Evolutionary conservation across 2,113 vertebrate genomes (phyloP).

Genomic region (Tenebrosternarchus preto): DNA sequence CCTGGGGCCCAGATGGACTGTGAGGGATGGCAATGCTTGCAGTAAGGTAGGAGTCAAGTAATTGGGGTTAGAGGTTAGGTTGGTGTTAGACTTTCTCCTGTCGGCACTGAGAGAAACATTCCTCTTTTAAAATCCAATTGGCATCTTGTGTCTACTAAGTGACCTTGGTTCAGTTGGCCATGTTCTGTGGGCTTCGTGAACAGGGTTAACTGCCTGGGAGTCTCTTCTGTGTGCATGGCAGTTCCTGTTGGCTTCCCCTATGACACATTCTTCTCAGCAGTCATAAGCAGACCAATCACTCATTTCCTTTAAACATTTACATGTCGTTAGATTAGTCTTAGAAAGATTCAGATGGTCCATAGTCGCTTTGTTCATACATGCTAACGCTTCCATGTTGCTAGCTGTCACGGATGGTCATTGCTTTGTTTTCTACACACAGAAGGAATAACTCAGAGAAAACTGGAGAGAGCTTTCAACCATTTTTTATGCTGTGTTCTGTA

Average conservation of each 20-base stretch:
- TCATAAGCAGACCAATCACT: neutral
- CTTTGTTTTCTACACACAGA: neutral
- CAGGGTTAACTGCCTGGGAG: neutral
- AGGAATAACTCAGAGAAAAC: neutral
- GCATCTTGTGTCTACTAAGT: too few species aligned
- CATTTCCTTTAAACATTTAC: neutral
- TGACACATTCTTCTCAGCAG: constrained; percentile 22
- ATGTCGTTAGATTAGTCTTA: neutral
- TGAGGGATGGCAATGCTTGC: neutral
- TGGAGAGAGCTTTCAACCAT: neutral
- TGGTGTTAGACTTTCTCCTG: neutral
- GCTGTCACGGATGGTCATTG: neutral
- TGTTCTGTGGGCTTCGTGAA: neutral
- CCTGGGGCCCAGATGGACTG: neutral
- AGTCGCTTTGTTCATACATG: neutral
- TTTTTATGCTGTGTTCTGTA: constrained; percentile 3
- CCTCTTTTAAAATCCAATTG: constrained; percentile 10
- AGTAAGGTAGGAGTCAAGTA: neutral
- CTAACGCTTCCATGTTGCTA: neutral
- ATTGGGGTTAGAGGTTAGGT: constrained; percentile 4
- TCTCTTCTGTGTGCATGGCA: constrained; percentile 18
- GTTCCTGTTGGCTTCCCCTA: constrained; percentile 24
- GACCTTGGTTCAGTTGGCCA: neutral
- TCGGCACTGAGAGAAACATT: neutral
- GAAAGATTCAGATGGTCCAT: neutral